phyloP scores from a whole-genome alignment of 2,797 vertebrate species.

The Chanos chanos region DNA sequence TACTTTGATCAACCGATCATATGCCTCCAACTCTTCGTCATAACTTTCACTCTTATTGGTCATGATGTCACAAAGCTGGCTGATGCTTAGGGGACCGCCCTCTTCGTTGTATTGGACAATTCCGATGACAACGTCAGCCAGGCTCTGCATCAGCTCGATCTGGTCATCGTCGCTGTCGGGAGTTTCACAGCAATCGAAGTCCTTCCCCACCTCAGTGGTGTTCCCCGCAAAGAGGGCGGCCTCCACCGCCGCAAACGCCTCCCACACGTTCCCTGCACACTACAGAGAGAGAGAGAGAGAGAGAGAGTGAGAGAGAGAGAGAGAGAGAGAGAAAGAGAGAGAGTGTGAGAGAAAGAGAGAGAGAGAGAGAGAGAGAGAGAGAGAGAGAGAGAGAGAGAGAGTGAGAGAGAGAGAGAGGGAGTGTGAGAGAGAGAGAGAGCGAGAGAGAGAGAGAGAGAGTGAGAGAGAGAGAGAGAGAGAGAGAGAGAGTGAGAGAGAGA shows the following conservation, averaged over 20 bases:
- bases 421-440: too few relatives aligned
- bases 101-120: slow-evolving; percentile 78
- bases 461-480: too few relatives aligned
- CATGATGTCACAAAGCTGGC: slow-evolving; percentile 69
- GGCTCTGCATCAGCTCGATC: slow-evolving; percentile 63
- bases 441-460: too few relatives aligned
- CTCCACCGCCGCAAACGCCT: slow-evolving; percentile 69
- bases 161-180: slow-evolving; percentile 59
- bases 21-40: slow-evolving; percentile 34
- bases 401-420: too few relatives aligned
- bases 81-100: slow-evolving; percentile 55
- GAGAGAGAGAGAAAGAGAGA: too few relatives aligned
- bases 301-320: too few relatives aligned
- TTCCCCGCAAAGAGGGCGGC: slow-evolving; percentile 52
- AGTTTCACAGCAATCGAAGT: slow-evolving; percentile 71
- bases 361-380: too few relatives aligned
- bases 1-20: slow-evolving; percentile 54
- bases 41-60: slow-evolving; percentile 47
- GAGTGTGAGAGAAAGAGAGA: too few relatives aligned
- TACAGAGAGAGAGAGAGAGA: slow-evolving; percentile 40
- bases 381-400: too few relatives aligned
- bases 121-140: slow-evolving; percentile 76
- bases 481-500: too few relatives aligned
- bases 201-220: slow-evolving; percentile 49
- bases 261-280: slow-evolving; percentile 63